Conservation (phyloP, 2,113 vertebrate species). For the Pseudorectes ferrugineus region DNA sequence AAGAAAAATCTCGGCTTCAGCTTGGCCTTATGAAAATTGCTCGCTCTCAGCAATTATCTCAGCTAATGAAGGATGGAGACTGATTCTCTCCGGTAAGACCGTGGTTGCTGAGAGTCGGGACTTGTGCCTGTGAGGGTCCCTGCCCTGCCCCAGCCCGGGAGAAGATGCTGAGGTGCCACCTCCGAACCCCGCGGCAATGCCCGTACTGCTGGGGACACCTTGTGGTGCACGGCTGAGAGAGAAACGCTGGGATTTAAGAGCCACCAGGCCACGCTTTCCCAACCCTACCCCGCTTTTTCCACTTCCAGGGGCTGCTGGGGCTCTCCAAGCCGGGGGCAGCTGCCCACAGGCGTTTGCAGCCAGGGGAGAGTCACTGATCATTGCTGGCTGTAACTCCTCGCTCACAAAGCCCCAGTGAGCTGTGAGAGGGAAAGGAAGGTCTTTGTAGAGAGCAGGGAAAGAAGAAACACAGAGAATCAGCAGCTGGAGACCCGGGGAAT, state of each 20-base stretch:
- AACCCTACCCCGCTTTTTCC: background rate
- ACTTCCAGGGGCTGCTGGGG: background rate
- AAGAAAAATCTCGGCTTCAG: background rate
- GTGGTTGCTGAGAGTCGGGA: background rate
- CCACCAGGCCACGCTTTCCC: background rate
- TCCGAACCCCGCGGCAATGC: background rate
- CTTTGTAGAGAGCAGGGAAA: background rate
- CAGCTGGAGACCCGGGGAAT: background rate
- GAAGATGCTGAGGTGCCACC: background rate
- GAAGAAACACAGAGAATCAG: background rate
- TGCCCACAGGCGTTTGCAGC: background rate
- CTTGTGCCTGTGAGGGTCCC: background rate
- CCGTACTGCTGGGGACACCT: conserved; percentile 53
- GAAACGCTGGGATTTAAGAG: rapidly evolving
- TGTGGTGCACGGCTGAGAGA: background rate
- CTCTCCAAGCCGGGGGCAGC: background rate
- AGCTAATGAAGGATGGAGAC: background rate
- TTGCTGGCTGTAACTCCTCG: background rate
- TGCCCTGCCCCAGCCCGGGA: background rate
- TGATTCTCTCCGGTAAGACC: background rate
- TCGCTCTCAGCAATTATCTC: background rate
- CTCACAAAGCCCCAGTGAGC: background rate
- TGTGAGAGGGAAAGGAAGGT: background rate
- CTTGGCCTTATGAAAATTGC: background rate
- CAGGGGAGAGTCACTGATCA: background rate